phyloP scores from a whole-genome alignment of 2,888 invertebrate species.

The Polyommatus icarus region DNA sequence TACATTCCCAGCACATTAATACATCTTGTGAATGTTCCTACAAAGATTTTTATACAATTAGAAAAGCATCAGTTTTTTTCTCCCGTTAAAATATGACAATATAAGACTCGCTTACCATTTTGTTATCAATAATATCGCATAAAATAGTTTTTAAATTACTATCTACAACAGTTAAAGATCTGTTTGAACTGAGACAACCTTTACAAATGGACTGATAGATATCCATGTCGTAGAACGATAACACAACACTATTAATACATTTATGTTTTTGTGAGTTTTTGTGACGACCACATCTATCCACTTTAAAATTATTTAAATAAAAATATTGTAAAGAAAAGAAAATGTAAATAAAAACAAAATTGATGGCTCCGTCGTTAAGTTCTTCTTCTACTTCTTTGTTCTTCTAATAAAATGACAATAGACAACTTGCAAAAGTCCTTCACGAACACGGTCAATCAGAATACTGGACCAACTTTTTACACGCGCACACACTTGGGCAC shows the following conservation, averaged over 20 bases:
- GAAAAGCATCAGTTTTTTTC: neutral
- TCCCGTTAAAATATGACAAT: neutral
- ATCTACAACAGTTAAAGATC: constrained; percentile 46
- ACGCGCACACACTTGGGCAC: no score
- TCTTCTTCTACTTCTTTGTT: no score
- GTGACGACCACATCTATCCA: no score
- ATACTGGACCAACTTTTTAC: no score
- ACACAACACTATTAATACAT: neutral
- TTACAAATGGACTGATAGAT: constrained; percentile 43
- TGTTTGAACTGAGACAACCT: constrained; percentile 53
- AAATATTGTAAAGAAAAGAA: no score
- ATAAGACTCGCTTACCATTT: constrained; percentile 44
- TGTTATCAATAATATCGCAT: constrained; percentile 45
- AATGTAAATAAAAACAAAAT: no score
- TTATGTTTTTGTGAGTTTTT: no score
- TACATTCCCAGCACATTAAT: constrained; percentile 58
- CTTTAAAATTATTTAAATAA: no score
- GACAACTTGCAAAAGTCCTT: no score
- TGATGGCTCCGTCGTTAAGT: no score
- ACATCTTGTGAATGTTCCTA: constrained; percentile 42
- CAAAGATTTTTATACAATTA: constrained; percentile 24
- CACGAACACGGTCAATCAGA: no score
- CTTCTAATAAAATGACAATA: no score
- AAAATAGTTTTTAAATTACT: constrained; percentile 46
- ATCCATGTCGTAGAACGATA: neutral